Conservation (phyloP, 2,113 vertebrate species). For the Pelvicachromis taeniatus region DNA sequence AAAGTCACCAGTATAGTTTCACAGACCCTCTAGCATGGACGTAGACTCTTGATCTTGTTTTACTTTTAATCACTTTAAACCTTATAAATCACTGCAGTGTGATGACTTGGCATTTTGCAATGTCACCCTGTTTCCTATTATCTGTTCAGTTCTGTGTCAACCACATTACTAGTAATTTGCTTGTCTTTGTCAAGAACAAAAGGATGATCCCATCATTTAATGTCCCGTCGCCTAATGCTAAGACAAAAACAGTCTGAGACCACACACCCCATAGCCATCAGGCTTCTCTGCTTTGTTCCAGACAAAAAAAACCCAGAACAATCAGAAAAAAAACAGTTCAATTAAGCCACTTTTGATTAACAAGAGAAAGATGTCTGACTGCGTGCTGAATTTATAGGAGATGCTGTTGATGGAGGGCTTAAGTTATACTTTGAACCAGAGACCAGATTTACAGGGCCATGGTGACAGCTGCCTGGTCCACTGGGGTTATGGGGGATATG, state of each 20-base stretch:
- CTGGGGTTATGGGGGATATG: conserved; percentile 47
- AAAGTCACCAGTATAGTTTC: neutral
- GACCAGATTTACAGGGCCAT: conserved; percentile 50
- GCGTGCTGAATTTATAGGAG: conserved; percentile 50
- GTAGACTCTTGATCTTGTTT: neutral
- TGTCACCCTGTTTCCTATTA: conserved; percentile 30
- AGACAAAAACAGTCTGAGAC: conserved; percentile 1
- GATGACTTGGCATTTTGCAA: conserved; percentile 1
- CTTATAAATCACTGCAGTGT: neutral
- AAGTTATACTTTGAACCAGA: conserved; percentile 42
- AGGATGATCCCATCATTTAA: conserved; percentile 30
- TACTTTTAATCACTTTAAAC: neutral
- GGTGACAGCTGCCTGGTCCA: conserved; percentile 57
- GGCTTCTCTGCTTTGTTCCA: conserved; percentile 4
- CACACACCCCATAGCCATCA: neutral
- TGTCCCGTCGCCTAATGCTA: conserved; percentile 10
- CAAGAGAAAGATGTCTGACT: conserved; percentile 43
- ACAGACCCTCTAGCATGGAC: neutral
- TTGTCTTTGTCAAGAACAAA: conserved; percentile 17
- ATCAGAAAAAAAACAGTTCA: conserved; percentile 49
- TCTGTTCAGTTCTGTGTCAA: conserved; percentile 5
- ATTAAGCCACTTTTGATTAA: conserved; percentile 53
- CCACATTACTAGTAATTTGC: conserved; percentile 1
- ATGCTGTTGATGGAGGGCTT: conserved; percentile 49
- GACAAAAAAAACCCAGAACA: conserved; percentile 66